These are phyloP conservation scores for Proales similis DNA, from an alignment of 1,140 invertebrate species.

Conservation along the genomic window DNA sequence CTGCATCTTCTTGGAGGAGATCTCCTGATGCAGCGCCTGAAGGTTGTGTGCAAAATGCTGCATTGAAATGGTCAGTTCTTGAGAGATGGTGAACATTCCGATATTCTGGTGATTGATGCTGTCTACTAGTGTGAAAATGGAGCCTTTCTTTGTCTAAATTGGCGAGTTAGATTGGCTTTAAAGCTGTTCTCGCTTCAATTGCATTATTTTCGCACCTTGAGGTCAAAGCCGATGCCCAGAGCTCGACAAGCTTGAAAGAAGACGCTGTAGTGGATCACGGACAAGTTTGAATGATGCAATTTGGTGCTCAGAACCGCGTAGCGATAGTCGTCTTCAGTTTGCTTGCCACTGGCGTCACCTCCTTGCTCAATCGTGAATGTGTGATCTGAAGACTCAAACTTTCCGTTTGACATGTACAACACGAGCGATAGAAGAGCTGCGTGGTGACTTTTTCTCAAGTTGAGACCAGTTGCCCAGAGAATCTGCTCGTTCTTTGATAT, in stretches of 20 bases:
- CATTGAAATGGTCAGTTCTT: slow-evolving; percentile 48
- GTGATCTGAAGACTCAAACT: slow-evolving; percentile 45
- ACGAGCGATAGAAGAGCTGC: slow-evolving; percentile 48
- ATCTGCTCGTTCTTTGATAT: slow-evolving; percentile 48
- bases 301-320: slow-evolving; percentile 50
- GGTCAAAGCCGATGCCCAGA: slow-evolving; percentile 53
- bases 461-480: slow-evolving; percentile 50
- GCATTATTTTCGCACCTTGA: slow-evolving; percentile 45
- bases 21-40: slow-evolving; percentile 51
- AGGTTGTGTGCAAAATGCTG: slow-evolving; percentile 51
- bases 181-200: background rate
- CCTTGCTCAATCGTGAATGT: slow-evolving; percentile 43
- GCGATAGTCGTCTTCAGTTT: slow-evolving; percentile 40
- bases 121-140: slow-evolving; percentile 51
- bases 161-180: slow-evolving; percentile 7
- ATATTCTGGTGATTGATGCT: slow-evolving; percentile 50
- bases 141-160: slow-evolving; percentile 51
- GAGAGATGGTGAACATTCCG: slow-evolving; percentile 52
- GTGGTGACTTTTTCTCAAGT: slow-evolving; percentile 48
- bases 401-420: slow-evolving; percentile 48
- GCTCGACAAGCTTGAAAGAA: slow-evolving; percentile 55
- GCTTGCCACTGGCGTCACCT: slow-evolving; percentile 41
- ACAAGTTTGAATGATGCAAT: slow-evolving; percentile 50
- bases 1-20: slow-evolving; percentile 54
- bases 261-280: slow-evolving; percentile 52